Percentiles rank a stretch among this genome's conserved stretches.
Evolutionary conservation across 2,113 vertebrate species (phyloP).

Genomic region (Aphyosemion australe): DNA sequence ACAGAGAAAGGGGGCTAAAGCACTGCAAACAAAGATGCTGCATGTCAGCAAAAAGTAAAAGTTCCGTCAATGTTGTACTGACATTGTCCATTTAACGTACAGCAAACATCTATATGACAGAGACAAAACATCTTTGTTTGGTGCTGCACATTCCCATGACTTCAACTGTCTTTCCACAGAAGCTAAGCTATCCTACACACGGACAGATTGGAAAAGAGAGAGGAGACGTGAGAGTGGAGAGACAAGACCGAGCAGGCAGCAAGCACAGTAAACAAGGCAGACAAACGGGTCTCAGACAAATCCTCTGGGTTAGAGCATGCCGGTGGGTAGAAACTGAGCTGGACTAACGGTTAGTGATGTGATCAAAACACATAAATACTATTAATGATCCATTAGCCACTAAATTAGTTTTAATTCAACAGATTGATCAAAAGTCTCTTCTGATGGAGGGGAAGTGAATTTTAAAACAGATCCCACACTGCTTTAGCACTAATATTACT

Average conservation of each 20-base stretch:
- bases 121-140: slow-evolving; percentile 60
- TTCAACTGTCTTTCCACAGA: slow-evolving; percentile 32
- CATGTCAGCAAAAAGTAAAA: too few relatives aligned
- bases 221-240: slow-evolving; percentile 22
- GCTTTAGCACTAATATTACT: too few relatives aligned
- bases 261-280: slow-evolving; percentile 61
- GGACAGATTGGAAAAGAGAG: slow-evolving; percentile 21
- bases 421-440: slow-evolving; percentile 30
- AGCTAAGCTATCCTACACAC: neutral
- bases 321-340: slow-evolving; percentile 50
- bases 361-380: slow-evolving; percentile 15
- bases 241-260: slow-evolving; percentile 40
- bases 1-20: slow-evolving; percentile 4
- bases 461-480: neutral
- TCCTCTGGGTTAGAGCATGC: slow-evolving; percentile 42
- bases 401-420: slow-evolving; percentile 10
- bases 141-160: slow-evolving; percentile 23
- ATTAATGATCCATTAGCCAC: slow-evolving; percentile 19
- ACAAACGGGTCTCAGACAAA: slow-evolving; percentile 19
- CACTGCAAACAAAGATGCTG: slow-evolving; percentile 47
- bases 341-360: slow-evolving; percentile 37
- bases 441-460: slow-evolving; percentile 9
- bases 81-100: slow-evolving; percentile 4
- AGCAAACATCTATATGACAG: neutral
- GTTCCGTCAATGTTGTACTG: slow-evolving; percentile 3